phyloP scores from a whole-genome alignment of 2,113 vertebrate species.

The Nibea albiflora region DNA sequence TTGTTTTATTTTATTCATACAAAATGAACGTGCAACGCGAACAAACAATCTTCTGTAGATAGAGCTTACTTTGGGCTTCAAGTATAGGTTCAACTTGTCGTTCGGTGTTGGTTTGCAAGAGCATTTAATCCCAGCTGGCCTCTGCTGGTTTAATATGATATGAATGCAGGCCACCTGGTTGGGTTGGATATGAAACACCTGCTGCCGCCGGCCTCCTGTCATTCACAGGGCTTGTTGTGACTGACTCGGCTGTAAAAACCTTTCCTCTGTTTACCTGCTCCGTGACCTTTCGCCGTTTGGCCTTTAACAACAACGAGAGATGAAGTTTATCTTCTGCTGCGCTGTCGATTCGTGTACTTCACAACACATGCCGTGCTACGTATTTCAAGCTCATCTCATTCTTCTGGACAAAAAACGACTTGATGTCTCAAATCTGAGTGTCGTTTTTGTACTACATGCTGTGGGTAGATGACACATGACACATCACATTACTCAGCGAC shows the following conservation, averaged over 20 bases:
- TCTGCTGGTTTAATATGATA: conserved; percentile 4
- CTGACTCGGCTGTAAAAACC: too few relatives aligned
- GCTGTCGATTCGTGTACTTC: not conserved
- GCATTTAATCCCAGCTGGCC: not conserved
- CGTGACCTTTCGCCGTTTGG: not conserved
- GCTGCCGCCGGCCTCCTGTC: not conserved
- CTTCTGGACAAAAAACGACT: not conserved
- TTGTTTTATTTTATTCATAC: not conserved
- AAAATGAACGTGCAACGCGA: not conserved
- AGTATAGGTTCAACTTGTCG: not conserved
- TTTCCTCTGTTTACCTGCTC: not conserved
- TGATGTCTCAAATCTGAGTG: not conserved
- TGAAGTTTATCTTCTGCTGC: not conserved
- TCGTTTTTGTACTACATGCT: not conserved
- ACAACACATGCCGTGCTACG: not conserved
- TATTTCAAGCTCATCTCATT: not conserved
- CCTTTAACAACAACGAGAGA: not conserved
- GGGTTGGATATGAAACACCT: conserved; percentile 41
- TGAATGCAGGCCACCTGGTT: conserved; percentile 9
- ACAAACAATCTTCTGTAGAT: not conserved
- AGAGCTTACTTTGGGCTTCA: not conserved
- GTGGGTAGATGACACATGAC: not conserved
- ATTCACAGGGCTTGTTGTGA: not conserved
- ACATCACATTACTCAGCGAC: not conserved
- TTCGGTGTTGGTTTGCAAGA: not conserved